A percentile compares a stretch with the other conserved stretches of the same genome.
Evolutionary conservation across 2,797 vertebrate species (phyloP).

Genomic region (Rhinichthys osculus): DNA sequence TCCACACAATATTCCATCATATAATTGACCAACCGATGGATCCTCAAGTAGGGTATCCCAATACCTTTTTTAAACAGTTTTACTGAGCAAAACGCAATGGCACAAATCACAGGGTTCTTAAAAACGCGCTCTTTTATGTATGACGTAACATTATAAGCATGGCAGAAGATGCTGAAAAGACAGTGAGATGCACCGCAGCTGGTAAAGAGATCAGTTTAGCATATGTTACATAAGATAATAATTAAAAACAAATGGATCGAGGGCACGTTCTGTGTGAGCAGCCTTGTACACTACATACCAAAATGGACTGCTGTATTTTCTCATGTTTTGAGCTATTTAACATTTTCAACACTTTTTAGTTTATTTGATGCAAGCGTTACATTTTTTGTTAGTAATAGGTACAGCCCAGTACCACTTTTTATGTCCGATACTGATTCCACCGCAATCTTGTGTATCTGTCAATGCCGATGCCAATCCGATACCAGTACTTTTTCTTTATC

Average conservation of each 20-base stretch:
- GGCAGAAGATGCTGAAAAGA: background rate
- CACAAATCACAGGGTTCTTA: background rate
- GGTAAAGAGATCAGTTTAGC: background rate
- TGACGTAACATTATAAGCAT: background rate
- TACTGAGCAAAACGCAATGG: background rate
- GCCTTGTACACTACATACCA: background rate
- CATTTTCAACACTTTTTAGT: background rate
- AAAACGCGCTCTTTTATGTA: background rate
- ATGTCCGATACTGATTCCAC: background rate
- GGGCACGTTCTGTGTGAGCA: background rate
- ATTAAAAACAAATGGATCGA: background rate
- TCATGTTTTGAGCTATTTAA: background rate
- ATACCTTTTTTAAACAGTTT: background rate
- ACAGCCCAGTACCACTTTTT: background rate
- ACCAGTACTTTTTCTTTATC: background rate
- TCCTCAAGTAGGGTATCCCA: background rate
- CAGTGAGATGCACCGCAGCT: background rate
- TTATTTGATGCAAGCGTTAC: background rate
- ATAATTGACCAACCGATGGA: background rate
- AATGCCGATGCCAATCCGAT: background rate
- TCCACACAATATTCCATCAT: slow-evolving; percentile 2
- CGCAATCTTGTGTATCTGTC: background rate
- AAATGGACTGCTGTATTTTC: background rate
- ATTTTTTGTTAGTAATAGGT: background rate
- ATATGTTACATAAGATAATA: background rate